phyloP scores from a whole-genome alignment of 2,113 vertebrate genomes.

The Pipa parva region DNA sequence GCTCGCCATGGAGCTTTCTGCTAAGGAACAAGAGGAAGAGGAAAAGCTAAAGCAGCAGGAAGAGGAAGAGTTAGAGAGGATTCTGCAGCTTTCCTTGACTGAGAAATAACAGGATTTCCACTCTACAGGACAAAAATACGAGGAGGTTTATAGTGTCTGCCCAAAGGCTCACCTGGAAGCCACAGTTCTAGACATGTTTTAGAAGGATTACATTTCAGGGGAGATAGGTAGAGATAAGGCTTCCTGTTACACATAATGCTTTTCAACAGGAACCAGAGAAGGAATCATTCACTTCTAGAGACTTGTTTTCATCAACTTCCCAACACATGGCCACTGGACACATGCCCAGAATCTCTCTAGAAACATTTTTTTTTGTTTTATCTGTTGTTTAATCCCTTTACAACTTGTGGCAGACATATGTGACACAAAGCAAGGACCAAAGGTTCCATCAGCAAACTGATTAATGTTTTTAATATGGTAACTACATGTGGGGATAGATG shows the following conservation, averaged over 20 bases:
- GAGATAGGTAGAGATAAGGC: constrained; percentile 8
- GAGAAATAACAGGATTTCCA: constrained; percentile 71
- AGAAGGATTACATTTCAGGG: neutral
- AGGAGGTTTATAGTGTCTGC: neutral
- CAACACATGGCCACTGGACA: neutral
- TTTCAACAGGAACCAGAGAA: constrained; percentile 27
- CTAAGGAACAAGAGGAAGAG: constrained; percentile 83
- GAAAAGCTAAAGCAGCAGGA: constrained; percentile 74
- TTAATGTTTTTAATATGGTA: constrained; percentile 4
- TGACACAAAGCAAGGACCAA: neutral
- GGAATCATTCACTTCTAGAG: constrained; percentile 6
- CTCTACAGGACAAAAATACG: constrained; percentile 9
- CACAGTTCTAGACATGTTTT: constrained; percentile 13
- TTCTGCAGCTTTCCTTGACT: constrained; percentile 89
- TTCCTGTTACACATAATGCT: constrained; percentile 31
- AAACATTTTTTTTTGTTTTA: neutral
- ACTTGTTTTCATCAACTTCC: constrained; percentile 5
- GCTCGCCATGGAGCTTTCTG: constrained; percentile 89
- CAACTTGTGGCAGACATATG: neutral
- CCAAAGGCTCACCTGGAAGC: constrained; percentile 25
- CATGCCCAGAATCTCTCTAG: neutral
- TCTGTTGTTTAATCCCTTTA: constrained; percentile 13
- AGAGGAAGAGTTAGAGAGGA: constrained; percentile 87
- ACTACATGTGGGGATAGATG: constrained; percentile 12
- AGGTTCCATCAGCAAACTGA: neutral